These are phyloP conservation scores for Argynnis bischoffii DNA, from an alignment of 2,888 invertebrate species.

Conservation along the genomic window DNA sequence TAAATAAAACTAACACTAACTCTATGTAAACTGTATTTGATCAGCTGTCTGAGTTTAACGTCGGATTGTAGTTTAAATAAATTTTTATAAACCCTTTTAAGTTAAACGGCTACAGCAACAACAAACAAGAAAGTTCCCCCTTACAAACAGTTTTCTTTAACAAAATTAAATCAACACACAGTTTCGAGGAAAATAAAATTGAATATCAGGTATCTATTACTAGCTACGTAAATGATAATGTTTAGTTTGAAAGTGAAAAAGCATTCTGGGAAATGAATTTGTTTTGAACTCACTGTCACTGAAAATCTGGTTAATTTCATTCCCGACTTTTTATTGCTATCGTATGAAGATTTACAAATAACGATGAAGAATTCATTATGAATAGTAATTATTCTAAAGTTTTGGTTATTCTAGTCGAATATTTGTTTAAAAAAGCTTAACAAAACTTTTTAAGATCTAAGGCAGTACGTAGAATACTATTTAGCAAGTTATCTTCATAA, in stretches of 20 bases:
- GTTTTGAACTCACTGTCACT: constrained; percentile 8
- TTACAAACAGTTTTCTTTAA: constrained; percentile 2
- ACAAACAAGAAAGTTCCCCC: constrained; percentile 13
- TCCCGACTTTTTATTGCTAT: constrained; percentile 17
- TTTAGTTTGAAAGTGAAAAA: constrained; percentile 1
- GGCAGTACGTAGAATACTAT: background rate
- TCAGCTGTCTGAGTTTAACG: constrained; percentile 6
- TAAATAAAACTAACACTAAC: too few relatives aligned
- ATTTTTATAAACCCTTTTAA: constrained; percentile 14
- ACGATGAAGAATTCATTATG: constrained; percentile 10
- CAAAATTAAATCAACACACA: constrained; percentile 13
- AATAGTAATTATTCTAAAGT: background rate
- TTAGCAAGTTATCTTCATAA: constrained; percentile 12
- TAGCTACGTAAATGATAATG: constrained; percentile 13
- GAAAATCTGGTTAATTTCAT: constrained; percentile 19
- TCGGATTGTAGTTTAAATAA: background rate
- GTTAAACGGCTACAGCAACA: constrained; percentile 12
- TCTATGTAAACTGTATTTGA: background rate
- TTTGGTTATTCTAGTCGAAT: too few relatives aligned
- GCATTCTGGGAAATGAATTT: constrained; percentile 3
- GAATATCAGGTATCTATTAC: background rate
- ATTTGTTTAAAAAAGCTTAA: background rate
- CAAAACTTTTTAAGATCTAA: background rate
- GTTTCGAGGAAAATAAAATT: constrained; percentile 1
- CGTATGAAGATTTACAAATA: constrained; percentile 4